phyloP scores from a whole-genome alignment of 2,113 vertebrate species.

The Antigone vipio region DNA sequence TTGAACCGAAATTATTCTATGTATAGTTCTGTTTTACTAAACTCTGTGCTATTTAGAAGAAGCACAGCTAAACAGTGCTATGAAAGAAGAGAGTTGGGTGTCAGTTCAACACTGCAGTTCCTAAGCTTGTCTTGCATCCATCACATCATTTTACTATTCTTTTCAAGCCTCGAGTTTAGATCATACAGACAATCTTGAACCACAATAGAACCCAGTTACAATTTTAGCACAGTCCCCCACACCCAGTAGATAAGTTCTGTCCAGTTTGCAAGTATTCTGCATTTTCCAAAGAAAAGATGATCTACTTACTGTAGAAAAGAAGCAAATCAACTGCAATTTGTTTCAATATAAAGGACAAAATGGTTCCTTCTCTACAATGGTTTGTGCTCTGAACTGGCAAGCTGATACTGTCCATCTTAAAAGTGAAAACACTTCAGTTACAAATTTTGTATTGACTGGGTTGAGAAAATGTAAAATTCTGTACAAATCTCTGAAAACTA shows the following conservation, averaged over 20 bases:
- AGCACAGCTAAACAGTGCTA: not conserved
- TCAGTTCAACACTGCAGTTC: not conserved
- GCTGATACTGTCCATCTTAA: not conserved
- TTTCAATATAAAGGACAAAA: not conserved
- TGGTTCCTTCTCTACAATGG: not conserved
- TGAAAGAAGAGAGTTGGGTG: not conserved
- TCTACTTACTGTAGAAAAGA: not conserved
- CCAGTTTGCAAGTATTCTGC: not conserved
- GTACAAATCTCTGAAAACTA: not conserved
- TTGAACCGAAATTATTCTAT: not conserved
- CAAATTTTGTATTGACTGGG: not conserved
- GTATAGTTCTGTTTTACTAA: not conserved
- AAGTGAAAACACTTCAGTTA: not conserved
- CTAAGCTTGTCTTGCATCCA: not conserved
- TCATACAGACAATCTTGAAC: not conserved
- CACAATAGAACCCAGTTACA: not conserved
- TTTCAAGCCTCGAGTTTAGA: not conserved
- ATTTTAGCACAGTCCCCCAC: not conserved
- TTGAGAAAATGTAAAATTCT: not conserved
- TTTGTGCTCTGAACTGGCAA: not conserved
- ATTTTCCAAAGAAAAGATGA: not conserved
- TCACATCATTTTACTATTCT: not conserved
- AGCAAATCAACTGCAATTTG: not conserved
- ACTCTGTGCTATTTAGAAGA: not conserved
- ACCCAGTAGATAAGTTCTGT: not conserved